Evolutionary conservation across 2,797 vertebrate genomes (phyloP).

Genomic region (Gila robusta): DNA sequence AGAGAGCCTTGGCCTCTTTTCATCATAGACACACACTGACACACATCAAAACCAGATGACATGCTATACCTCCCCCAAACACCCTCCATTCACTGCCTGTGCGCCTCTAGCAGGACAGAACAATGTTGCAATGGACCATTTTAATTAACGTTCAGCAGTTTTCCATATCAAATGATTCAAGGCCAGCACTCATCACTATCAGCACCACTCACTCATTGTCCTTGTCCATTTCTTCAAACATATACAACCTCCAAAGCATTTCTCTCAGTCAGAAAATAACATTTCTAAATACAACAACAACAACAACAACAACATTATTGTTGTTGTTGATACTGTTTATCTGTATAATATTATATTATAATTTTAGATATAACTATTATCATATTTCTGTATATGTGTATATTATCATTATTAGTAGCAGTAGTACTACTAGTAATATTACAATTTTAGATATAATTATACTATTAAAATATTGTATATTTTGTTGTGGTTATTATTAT

Average conservation of each 20-base stretch:
- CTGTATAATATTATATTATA: background rate
- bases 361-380: background rate
- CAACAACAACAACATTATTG: background rate
- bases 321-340: background rate
- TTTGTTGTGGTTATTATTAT: background rate
- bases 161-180: slow-evolving; percentile 71
- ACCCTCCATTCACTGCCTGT: slow-evolving; percentile 47
- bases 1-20: slow-evolving; percentile 64
- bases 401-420: background rate
- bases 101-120: slow-evolving; percentile 54
- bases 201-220: slow-evolving; percentile 12
- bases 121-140: slow-evolving; percentile 62
- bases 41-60: slow-evolving; percentile 87
- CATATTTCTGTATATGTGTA: too few species aligned
- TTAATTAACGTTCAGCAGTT: slow-evolving; percentile 65
- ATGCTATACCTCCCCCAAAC: slow-evolving; percentile 46
- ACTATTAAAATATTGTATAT: background rate
- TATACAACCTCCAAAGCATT: slow-evolving; percentile 7
- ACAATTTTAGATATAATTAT: background rate
- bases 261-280: background rate
- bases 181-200: slow-evolving; percentile 11
- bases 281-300: background rate
- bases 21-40: slow-evolving; percentile 62
- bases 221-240: slow-evolving; percentile 6
- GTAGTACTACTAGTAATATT: background rate